phyloP scores from a whole-genome alignment of 35 echinoderm and acorn worm genomes.

The Patiria miniata region DNA sequence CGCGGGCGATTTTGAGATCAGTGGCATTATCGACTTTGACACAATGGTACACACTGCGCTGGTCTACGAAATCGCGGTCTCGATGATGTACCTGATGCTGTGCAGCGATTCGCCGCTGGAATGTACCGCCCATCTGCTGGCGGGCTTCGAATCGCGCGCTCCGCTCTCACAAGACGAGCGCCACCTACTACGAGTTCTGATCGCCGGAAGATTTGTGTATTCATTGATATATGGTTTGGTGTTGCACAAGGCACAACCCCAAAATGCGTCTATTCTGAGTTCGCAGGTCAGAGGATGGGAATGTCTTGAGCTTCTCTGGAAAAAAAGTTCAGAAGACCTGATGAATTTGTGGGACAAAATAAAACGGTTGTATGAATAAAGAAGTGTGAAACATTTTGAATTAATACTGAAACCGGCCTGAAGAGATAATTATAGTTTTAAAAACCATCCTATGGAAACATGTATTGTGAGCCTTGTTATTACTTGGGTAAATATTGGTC shows the following conservation, averaged over 20 bases:
- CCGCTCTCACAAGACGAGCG: neutral
- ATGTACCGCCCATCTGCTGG: neutral
- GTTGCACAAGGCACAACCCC: neutral
- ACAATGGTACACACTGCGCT: neutral
- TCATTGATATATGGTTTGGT: neutral
- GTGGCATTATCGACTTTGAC: neutral
- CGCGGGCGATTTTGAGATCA: neutral
- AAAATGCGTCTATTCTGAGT: neutral
- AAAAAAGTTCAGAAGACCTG: neutral
- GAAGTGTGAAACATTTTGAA: too few relatives aligned
- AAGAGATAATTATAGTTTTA: too few relatives aligned
- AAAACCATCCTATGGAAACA: too few relatives aligned
- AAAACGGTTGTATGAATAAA: neutral
- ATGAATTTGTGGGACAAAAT: neutral
- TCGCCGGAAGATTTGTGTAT: neutral
- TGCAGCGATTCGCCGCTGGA: neutral
- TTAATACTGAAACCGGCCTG: too few relatives aligned
- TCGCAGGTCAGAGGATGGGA: neutral
- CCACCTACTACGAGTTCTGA: neutral
- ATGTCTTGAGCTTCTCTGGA: neutral
- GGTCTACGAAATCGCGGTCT: neutral
- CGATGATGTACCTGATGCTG: slow-evolving; percentile 13
- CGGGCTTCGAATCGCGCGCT: neutral
- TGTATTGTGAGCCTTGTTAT: too few relatives aligned
- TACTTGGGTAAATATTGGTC: too few relatives aligned